Base-by-base conservation (phyloP, 2,888 invertebrate species). In the Antheraea assamensis region DNA sequence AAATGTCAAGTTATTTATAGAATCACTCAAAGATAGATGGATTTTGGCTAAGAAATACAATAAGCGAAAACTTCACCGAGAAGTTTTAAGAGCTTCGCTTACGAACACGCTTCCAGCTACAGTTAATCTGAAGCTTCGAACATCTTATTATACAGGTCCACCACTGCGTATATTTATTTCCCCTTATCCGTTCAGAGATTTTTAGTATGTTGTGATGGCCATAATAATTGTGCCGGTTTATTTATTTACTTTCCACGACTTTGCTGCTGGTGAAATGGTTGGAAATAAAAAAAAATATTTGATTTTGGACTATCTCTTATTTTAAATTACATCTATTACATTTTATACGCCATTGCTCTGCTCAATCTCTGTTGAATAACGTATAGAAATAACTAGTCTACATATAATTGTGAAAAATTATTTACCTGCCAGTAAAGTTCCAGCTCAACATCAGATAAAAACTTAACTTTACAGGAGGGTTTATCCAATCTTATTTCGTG, bases 31-130 rank as follows among this genome's bases (percentile, higher is more conserved):
- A 24, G 24, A 58, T 58, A 58, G n/a, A 58, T 58, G 27, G 61
- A 64, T 17, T 64, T 15, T 2, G 61, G 61, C 30, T 30, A 64
- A 64, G 61, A 5, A 64, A 64, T 27, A 64, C 17, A 30, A 64
- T 30, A 19, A 64, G 61, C 58, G 17, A 30, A 64, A 64, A 64
- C 30, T 64, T 42, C 30, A 5, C 27, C 17, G 30, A 30, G 30
- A 64, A 64, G 30, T 64, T 64, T 64, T 64, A 64, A 64, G 30
- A 64, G 61, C 30, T 64, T 30, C 61, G 24, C 58, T 58, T 58
- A 58, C 24, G 24, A 58, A 58, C 58, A 58, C 13, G 58, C 58
- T 58, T 58, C 24, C 52, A 52, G 52, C 21, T 21, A 21, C 24
- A 24, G 58, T 24, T 58, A 58, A 58, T 24, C 58, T 58, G 24